Percentiles rank a stretch among this genome's conserved stretches.
Evolutionary conservation across 2,888 invertebrate species (phyloP).

Genomic region (Nephrotoma flavescens): DNA sequence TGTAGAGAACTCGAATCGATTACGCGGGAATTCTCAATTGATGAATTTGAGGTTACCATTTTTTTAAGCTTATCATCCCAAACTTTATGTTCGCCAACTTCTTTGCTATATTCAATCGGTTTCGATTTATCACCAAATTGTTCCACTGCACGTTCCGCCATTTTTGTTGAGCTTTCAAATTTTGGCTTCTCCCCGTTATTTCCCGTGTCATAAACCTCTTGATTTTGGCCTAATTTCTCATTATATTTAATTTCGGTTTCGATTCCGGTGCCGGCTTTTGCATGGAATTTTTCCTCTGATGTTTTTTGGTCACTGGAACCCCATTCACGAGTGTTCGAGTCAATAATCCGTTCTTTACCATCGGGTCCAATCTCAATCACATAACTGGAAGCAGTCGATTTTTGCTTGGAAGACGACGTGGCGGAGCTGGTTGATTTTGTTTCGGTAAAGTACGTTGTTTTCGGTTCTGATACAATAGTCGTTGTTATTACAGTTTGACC

Average conservation of each 20-base stretch:
- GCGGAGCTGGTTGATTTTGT: conserved; percentile 32
- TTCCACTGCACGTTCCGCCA: conserved; percentile 30
- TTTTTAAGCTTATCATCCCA: conserved; percentile 11
- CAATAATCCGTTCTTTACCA: conserved; percentile 45
- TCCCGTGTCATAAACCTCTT: conserved; percentile 40
- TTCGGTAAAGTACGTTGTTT: conserved; percentile 28
- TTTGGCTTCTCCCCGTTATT: conserved; percentile 36
- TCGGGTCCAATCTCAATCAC: conserved; percentile 45
- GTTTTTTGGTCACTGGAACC: conserved; percentile 36
- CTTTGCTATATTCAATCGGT: conserved; percentile 16
- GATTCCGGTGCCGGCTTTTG: conserved; percentile 41
- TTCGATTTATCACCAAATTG: conserved; percentile 14
- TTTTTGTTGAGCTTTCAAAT: conserved; percentile 34
- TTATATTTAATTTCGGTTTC: conserved; percentile 39
- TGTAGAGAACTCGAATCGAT: conserved; percentile 6
- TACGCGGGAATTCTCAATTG: conserved; percentile 11
- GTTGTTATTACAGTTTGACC: background rate
- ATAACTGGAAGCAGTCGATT: conserved; percentile 47
- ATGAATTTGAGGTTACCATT: conserved; percentile 11
- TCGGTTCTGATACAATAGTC: conserved; percentile 1
- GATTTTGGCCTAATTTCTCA: conserved; percentile 37
- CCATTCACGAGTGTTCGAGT: conserved; percentile 42
- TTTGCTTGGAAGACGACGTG: conserved; percentile 36
- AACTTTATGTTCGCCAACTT: conserved; percentile 8
- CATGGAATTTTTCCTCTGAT: conserved; percentile 38